Evolutionary conservation across 1,140 invertebrate genomes (phyloP).

Genomic region (Piezodorus guildinii): DNA sequence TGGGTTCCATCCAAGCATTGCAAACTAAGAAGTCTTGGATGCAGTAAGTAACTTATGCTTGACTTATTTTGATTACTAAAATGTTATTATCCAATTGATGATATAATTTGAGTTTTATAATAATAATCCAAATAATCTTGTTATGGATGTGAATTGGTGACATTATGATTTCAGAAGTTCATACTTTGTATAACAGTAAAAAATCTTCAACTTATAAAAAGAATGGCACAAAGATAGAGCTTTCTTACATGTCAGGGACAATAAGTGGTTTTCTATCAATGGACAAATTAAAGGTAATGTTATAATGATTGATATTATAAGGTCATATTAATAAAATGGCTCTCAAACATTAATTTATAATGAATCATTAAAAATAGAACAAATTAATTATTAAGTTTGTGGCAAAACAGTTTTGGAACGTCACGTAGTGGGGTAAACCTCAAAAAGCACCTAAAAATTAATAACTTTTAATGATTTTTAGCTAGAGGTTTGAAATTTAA

Average conservation of each 20-base stretch:
- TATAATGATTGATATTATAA: too few species aligned
- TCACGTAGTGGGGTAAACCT: too few species aligned
- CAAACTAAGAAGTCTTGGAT: not conserved
- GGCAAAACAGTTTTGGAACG: too few species aligned
- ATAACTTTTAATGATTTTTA: too few species aligned
- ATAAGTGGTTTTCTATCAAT: not conserved
- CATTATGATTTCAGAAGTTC: not conserved
- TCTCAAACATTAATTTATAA: too few species aligned
- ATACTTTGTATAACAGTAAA: conserved; percentile 8
- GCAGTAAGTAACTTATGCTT: conserved; percentile 18
- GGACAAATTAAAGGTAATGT: conserved; percentile 3
- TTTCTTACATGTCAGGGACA: not conserved
- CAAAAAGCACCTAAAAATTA: too few species aligned
- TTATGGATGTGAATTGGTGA: not conserved
- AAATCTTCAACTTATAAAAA: not conserved
- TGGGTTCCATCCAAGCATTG: conserved; percentile 22
- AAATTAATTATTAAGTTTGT: too few species aligned
- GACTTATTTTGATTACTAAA: too few species aligned
- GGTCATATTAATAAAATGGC: too few species aligned
- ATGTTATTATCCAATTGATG: too few species aligned
- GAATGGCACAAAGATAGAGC: not conserved
- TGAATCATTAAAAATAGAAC: too few species aligned
- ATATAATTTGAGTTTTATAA: not conserved
- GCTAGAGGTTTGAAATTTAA: too few species aligned
- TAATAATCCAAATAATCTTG: not conserved